These are phyloP conservation scores for Luperina testacea DNA, from an alignment of 2,888 invertebrate genomes.

Conservation along the genomic window DNA sequence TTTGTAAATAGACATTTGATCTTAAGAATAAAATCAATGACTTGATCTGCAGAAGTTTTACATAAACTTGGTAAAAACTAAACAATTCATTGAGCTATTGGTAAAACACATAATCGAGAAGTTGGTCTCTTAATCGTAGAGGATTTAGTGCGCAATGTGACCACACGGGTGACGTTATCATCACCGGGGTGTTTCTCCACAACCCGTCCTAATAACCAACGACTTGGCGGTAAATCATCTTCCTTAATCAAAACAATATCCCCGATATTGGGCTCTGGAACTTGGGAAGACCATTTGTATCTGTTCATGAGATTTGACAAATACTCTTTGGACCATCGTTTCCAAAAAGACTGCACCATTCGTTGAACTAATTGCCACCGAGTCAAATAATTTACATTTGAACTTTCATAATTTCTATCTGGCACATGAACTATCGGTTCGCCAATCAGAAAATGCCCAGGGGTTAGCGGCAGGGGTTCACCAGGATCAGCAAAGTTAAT, in stretches of 20 bases:
- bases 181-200: conserved; percentile 6
- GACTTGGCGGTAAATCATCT: conserved; percentile 6
- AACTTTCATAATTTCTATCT: neutral
- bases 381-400: conserved; percentile 5
- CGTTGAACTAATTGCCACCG: conserved; percentile 16
- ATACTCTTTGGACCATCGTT: conserved; percentile 19
- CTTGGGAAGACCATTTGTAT: conserved; percentile 21
- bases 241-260: conserved; percentile 49
- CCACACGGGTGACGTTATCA: conserved; percentile 21
- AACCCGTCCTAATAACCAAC: conserved; percentile 12
- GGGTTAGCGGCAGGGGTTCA: neutral
- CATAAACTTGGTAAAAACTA: neutral
- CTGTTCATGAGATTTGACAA: conserved; percentile 16
- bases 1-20: neutral
- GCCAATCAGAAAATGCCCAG: conserved; percentile 3
- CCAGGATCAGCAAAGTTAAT: conserved; percentile 4
- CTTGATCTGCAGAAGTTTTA: no score
- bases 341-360: conserved; percentile 10
- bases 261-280: conserved; percentile 21
- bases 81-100: neutral
- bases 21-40: neutral
- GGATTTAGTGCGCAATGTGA: conserved; percentile 1
- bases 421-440: conserved; percentile 10
- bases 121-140: conserved; percentile 17
- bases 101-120: conserved; percentile 11